Evolutionary conservation across 2,113 vertebrate species (phyloP).

Genomic region (Phylloscopus whistleri): DNA sequence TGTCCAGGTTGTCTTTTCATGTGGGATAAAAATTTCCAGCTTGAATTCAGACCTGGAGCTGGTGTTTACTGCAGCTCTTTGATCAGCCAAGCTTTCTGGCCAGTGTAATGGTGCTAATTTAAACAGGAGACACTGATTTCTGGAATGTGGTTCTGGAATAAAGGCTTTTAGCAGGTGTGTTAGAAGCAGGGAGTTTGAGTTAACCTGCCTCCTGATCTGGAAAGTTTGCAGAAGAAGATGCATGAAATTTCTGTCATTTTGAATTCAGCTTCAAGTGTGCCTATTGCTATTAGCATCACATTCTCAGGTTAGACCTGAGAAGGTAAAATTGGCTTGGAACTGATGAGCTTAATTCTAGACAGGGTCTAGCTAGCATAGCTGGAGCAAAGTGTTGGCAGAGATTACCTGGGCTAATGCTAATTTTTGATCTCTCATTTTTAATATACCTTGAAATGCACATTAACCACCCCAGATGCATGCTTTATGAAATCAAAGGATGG

Average conservation of each 20-base stretch:
- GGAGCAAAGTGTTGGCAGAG: not conserved
- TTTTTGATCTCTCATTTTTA: slow-evolving; percentile 32
- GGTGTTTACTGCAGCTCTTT: not conserved
- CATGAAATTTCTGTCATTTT: not conserved
- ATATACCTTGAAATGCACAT: not conserved
- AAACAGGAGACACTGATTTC: not conserved
- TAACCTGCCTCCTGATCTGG: not conserved
- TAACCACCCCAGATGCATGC: not conserved
- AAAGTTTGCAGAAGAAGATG: not conserved
- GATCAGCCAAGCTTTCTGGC: not conserved
- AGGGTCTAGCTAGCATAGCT: not conserved
- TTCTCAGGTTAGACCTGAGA: not conserved
- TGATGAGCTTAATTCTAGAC: not conserved
- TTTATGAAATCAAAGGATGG: slow-evolving; percentile 26
- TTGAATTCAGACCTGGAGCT: not conserved
- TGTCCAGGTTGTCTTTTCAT: not conserved
- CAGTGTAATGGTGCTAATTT: not conserved
- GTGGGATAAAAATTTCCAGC: not conserved
- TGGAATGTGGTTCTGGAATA: not conserved
- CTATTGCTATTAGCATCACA: not conserved
- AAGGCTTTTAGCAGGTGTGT: not conserved
- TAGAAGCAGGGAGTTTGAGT: not conserved
- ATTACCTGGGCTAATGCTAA: not conserved
- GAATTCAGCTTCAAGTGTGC: not conserved
- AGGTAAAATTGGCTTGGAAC: not conserved